These are phyloP conservation scores for Neofelis nebulosa DNA, from an alignment of 2,113 vertebrate species.

Conservation along the genomic window DNA sequence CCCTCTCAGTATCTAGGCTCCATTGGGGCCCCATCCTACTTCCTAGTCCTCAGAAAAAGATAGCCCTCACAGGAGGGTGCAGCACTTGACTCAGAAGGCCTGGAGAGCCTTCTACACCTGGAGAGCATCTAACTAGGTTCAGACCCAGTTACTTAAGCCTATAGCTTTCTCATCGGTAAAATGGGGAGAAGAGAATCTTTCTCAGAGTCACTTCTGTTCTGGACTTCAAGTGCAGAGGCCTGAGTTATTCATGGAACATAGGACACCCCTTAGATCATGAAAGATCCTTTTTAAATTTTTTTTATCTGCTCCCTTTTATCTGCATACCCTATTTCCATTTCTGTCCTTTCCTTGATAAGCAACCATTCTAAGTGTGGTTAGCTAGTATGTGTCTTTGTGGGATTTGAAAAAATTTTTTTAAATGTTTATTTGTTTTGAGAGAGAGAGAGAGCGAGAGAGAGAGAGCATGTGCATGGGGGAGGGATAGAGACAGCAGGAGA, in stretches of 20 bases:
- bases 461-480: no score
- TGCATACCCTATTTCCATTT: neutral
- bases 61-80: neutral
- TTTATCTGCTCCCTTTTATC: neutral
- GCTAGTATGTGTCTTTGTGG: neutral
- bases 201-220: neutral
- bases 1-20: neutral
- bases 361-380: neutral
- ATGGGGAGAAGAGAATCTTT: neutral
- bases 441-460: no score
- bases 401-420: no score
- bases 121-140: neutral
- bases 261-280: neutral
- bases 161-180: neutral
- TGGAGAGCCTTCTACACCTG: neutral
- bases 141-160: neutral
- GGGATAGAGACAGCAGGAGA: no score
- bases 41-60: neutral
- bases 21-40: accelerated
- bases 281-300: neutral
- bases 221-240: neutral
- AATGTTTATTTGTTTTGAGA: no score
- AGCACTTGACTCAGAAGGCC: neutral
- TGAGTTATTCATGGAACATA: neutral
- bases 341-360: neutral